These are phyloP conservation scores for Listronotus bonariensis DNA, from an alignment of 1,140 invertebrate species.

Conservation along the genomic window DNA sequence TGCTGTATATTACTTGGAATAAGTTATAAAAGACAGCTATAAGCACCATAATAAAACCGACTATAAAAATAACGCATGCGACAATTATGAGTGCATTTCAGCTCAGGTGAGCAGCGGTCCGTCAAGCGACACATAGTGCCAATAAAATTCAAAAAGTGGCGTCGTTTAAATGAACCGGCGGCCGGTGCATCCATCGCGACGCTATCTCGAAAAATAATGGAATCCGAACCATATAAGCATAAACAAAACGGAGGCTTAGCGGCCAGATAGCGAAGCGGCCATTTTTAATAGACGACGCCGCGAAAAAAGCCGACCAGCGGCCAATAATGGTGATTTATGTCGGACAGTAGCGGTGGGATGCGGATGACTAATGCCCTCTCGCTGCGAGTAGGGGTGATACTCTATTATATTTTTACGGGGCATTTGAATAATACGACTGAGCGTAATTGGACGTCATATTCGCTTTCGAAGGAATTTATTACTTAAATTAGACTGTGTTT, in stretches of 20 bases:
- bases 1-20: too few species aligned
- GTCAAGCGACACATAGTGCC: constrained; percentile 10
- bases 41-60: background rate
- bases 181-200: constrained; percentile 27
- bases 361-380: constrained; percentile 36
- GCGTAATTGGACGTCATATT: constrained; percentile 39
- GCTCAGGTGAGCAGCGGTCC: constrained; percentile 18
- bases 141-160: constrained; percentile 25
- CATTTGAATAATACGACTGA: constrained; percentile 37
- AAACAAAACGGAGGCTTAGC: constrained; percentile 39
- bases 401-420: constrained; percentile 40
- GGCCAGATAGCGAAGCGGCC: constrained; percentile 32
- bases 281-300: constrained; percentile 36
- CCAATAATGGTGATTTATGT: constrained; percentile 39
- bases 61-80: constrained; percentile 11
- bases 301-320: constrained; percentile 29
- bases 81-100: constrained; percentile 22
- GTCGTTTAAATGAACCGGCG: constrained; percentile 23
- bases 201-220: constrained; percentile 38
- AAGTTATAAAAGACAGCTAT: background rate
- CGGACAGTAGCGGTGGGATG: constrained; percentile 33
- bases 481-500: constrained; percentile 12
- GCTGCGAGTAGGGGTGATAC: constrained; percentile 32
- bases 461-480: constrained; percentile 23
- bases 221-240: constrained; percentile 33